Evolutionary conservation across 2,113 vertebrate species (phyloP).

Genomic region (Excalfactoria chinensis): DNA sequence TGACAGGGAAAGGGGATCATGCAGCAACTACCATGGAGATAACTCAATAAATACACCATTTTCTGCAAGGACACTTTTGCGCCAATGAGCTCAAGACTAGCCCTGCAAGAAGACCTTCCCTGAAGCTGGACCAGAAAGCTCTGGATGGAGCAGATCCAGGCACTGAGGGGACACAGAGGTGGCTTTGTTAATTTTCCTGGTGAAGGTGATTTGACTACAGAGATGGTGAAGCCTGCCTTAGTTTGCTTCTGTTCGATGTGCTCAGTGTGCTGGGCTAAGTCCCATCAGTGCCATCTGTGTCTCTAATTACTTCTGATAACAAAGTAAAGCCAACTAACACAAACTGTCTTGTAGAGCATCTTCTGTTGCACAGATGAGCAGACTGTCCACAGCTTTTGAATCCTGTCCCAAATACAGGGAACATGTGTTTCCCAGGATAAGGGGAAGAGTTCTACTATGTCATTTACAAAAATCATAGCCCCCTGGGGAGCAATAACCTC

Average conservation of each 20-base stretch:
- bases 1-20: background rate
- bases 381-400: background rate
- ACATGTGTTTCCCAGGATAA: background rate
- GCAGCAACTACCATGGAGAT: background rate
- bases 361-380: background rate
- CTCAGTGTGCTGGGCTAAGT: background rate
- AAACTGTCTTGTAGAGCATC: background rate
- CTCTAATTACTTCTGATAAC: background rate
- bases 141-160: background rate
- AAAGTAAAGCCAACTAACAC: background rate
- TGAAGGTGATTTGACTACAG: background rate
- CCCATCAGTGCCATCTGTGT: background rate
- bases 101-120: background rate
- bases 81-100: background rate
- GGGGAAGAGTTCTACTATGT: background rate
- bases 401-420: background rate
- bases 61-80: background rate
- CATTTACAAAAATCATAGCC: background rate
- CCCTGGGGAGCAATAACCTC: background rate
- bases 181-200: background rate
- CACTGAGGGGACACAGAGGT: background rate
- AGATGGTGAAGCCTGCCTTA: background rate
- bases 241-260: background rate
- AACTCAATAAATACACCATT: background rate
- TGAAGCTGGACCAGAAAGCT: background rate